phyloP scores from a whole-genome alignment of 1,140 invertebrate genomes.

The Acromyrmex heyeri region DNA sequence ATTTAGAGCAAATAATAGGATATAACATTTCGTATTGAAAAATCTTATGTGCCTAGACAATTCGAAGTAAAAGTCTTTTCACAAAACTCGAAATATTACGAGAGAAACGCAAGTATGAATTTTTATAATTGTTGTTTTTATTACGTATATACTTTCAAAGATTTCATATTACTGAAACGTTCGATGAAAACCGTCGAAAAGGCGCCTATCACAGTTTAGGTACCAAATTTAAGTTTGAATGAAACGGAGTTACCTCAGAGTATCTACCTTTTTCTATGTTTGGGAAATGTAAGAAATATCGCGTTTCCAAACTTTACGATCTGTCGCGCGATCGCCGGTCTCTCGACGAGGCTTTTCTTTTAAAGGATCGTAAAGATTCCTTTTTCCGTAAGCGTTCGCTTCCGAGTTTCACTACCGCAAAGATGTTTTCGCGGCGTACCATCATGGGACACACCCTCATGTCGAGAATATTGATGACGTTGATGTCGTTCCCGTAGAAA shows the following conservation, averaged over 20 bases:
- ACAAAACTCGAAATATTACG: not conserved
- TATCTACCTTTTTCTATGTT: not conserved
- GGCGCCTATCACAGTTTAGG: not conserved
- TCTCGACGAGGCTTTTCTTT: slow-evolving; percentile 31
- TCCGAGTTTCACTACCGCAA: slow-evolving; percentile 16
- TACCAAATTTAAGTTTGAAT: not conserved
- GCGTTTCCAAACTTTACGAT: slow-evolving; percentile 65
- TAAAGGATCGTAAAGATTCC: slow-evolving; percentile 61
- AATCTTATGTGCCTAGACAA: not conserved
- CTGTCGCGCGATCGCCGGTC: slow-evolving; percentile 21
- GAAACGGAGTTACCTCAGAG: not conserved
- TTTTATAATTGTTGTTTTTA: slow-evolving; percentile 10
- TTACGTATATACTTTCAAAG: not conserved
- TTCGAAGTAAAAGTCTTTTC: not conserved
- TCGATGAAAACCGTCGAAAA: not conserved
- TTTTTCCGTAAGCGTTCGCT: slow-evolving; percentile 41
- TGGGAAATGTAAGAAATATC: not conserved
- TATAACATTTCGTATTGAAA: not conserved
- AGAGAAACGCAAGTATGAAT: not conserved
- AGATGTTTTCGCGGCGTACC: slow-evolving; percentile 46
- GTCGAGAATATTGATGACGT: slow-evolving; percentile 65
- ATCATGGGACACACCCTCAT: slow-evolving; percentile 27
- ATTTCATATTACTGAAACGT: not conserved
- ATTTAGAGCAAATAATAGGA: not conserved
- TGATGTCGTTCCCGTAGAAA: slow-evolving; percentile 23